These are phyloP conservation scores for Zeus faber DNA, from an alignment of 2,113 vertebrate genomes.

Conservation along the genomic window DNA sequence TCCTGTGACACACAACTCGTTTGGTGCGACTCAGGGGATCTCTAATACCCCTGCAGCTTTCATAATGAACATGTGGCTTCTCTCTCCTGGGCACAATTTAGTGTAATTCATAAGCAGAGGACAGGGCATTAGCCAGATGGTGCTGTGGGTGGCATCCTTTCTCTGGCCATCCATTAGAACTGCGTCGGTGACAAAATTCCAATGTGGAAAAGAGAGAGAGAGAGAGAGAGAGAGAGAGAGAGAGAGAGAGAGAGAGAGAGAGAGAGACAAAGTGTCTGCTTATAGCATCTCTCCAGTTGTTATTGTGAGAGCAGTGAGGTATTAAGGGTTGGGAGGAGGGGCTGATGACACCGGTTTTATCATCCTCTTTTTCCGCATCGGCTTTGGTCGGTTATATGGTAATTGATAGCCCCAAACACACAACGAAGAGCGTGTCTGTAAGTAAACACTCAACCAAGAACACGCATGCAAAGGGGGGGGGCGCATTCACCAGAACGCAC, in stretches of 20 bases:
- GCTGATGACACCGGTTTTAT: too few species aligned
- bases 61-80: constrained; percentile 77
- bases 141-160: constrained; percentile 72
- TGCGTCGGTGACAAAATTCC: constrained; percentile 61
- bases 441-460: too few species aligned
- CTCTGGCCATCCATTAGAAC: constrained; percentile 70
- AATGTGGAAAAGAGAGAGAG: constrained; percentile 22
- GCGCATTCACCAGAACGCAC: too few species aligned
- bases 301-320: neutral
- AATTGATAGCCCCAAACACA: too few species aligned
- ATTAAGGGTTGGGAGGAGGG: neutral
- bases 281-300: constrained; percentile 35
- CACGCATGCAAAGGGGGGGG: too few species aligned
- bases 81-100: constrained; percentile 74
- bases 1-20: constrained; percentile 68
- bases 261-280: constrained; percentile 52
- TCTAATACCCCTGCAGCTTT: constrained; percentile 75
- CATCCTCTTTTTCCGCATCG: too few species aligned
- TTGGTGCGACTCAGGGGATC: constrained; percentile 69
- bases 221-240: neutral
- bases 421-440: too few species aligned
- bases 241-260: constrained; percentile 21
- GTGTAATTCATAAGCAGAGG: constrained; percentile 75
- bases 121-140: constrained; percentile 75
- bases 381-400: too few species aligned